Conservation (phyloP, 2,113 vertebrate species). For the Falco punctatus region DNA sequence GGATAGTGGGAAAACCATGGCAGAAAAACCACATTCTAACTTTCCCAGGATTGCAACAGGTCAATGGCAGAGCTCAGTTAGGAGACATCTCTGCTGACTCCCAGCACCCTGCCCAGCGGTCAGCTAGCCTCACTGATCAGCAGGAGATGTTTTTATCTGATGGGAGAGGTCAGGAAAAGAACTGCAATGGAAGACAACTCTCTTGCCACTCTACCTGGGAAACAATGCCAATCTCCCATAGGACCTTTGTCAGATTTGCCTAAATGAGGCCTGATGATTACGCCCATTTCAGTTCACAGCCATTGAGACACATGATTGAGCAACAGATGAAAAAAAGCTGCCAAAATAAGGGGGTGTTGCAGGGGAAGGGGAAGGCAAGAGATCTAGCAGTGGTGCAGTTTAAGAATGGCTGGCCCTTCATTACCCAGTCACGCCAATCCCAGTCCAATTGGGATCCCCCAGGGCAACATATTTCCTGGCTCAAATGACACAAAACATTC, state of each 20-base stretch:
- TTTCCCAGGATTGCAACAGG: conserved; percentile 26
- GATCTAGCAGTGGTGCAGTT: background rate
- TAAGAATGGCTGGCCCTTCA: background rate
- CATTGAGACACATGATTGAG: background rate
- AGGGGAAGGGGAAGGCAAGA: background rate
- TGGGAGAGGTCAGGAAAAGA: background rate
- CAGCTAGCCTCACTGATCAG: accelerated
- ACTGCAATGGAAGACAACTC: background rate
- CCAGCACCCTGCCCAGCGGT: background rate
- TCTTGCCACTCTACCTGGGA: background rate
- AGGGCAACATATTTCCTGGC: background rate
- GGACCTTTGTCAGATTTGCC: background rate
- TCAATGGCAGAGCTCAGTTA: background rate
- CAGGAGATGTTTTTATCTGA: background rate
- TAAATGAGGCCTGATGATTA: background rate
- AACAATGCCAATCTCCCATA: background rate
- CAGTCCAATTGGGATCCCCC: background rate
- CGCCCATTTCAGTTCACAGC: background rate
- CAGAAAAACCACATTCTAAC: background rate
- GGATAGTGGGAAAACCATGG: background rate
- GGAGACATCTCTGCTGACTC: background rate
- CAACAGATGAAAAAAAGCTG: background rate
- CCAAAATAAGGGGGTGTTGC: background rate
- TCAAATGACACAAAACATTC: background rate
- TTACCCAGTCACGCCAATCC: background rate